phyloP scores from a whole-genome alignment of 1,140 invertebrate genomes.

The Dendroctonus ponderosae region DNA sequence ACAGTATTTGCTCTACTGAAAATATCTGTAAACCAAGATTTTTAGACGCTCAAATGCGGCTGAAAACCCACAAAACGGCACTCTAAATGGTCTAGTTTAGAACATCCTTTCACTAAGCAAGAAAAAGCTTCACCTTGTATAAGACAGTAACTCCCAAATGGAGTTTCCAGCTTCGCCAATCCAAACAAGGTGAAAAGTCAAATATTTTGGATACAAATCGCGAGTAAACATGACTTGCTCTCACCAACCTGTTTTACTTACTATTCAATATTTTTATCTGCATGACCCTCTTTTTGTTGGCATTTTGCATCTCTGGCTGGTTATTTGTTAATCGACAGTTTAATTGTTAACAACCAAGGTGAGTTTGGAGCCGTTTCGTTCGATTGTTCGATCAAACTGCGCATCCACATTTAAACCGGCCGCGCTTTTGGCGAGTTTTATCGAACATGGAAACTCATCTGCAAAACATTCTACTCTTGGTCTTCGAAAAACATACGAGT shows the following conservation, averaged over 20 bases:
- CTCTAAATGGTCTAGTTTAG: no score
- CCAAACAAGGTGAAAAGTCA: slow-evolving; percentile 1
- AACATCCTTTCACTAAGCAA: no score
- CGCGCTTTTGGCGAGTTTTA: not conserved
- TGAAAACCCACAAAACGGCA: no score
- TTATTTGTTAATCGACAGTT: slow-evolving; percentile 37
- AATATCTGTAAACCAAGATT: no score
- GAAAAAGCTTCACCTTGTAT: no score
- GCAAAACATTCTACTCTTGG: no score
- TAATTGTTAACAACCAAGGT: slow-evolving; percentile 7
- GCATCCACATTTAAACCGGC: no score
- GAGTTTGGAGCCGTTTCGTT: not conserved
- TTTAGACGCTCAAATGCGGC: no score
- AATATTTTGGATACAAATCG: slow-evolving; percentile 36
- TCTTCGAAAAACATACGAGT: not conserved
- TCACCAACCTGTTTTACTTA: slow-evolving; percentile 27
- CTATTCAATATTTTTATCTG: slow-evolving; percentile 43
- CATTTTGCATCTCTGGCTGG: slow-evolving; percentile 48
- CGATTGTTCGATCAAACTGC: no score
- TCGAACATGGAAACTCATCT: slow-evolving; percentile 1
- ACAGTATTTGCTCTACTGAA: no score
- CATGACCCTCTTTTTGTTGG: slow-evolving; percentile 45
- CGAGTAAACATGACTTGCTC: slow-evolving; percentile 30
- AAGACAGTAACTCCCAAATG: not conserved
- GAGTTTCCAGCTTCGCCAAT: not conserved